phyloP scores from a whole-genome alignment of 2,113 vertebrate genomes.

The Ameiurus melas region DNA sequence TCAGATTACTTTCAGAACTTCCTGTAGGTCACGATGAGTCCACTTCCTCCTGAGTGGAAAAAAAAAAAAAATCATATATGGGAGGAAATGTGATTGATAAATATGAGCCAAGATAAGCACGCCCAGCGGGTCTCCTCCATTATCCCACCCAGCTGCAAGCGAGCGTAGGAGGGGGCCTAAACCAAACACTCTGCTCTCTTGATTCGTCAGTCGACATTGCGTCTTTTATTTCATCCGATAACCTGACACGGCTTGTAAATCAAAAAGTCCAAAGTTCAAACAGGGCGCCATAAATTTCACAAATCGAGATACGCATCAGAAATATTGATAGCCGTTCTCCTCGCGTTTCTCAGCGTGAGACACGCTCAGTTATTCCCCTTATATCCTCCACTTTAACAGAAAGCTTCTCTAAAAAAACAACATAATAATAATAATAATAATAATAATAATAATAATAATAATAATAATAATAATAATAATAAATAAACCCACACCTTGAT shows the following conservation, averaged over 20 bases:
- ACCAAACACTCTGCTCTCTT: conserved; percentile 51
- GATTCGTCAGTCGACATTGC: conserved; percentile 52
- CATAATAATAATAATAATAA: background rate
- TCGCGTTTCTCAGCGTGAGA: background rate
- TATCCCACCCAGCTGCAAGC: conserved; percentile 45
- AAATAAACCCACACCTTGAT: background rate
- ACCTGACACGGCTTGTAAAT: conserved; percentile 58
- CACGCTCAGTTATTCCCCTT: background rate
- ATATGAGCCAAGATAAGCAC: conserved; percentile 52
- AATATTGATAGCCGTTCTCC: background rate
- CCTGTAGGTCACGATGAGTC: conserved; percentile 32
- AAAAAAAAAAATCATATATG: conserved; percentile 15
- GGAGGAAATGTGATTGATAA: conserved; percentile 50
- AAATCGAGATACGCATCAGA: conserved; percentile 48
- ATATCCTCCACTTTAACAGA: background rate
- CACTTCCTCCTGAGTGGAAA: conserved; percentile 34
- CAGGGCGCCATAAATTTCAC: conserved; percentile 10
- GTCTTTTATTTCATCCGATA: conserved; percentile 42
- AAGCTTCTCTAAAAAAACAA: background rate
- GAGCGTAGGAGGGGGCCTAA: conserved; percentile 31
- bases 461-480: too few species aligned
- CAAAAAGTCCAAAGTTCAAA: conserved; percentile 54
- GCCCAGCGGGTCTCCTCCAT: conserved; percentile 50
- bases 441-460: background rate
- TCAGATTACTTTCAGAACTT: conserved; percentile 17